phyloP scores from a whole-genome alignment of 2,113 vertebrate species.

The Psittacus erithacus region DNA sequence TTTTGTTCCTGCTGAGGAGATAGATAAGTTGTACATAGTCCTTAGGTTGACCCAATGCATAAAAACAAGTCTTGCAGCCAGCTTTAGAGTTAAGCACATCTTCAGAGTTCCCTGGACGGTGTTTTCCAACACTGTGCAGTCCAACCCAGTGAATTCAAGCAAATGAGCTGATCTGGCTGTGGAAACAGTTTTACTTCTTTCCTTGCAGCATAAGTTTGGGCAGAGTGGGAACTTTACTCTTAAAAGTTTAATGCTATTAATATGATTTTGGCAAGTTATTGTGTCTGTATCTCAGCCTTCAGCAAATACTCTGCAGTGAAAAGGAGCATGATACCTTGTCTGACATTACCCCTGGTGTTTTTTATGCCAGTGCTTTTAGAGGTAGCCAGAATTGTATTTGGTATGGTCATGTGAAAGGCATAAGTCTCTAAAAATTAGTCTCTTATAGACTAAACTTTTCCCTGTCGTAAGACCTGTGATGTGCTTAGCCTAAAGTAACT shows the following conservation, averaged over 20 bases:
- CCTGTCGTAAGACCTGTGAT: neutral
- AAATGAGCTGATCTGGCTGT: neutral
- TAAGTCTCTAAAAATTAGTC: neutral
- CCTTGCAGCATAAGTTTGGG: neutral
- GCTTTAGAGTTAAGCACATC: constrained; percentile 9
- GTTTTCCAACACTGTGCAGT: neutral
- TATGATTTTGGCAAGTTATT: neutral
- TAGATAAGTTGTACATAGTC: neutral
- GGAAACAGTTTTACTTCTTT: neutral
- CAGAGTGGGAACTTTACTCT: neutral
- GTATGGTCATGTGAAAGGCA: accelerated
- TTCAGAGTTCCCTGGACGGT: constrained; percentile 28
- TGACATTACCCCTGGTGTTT: neutral
- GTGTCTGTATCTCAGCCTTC: neutral
- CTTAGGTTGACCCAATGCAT: neutral
- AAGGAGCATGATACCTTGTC: neutral
- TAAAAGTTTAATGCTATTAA: neutral
- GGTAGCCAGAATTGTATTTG: neutral
- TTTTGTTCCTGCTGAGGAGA: neutral
- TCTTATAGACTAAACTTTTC: neutral
- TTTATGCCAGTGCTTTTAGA: neutral
- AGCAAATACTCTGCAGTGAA: neutral
- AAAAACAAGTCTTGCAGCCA: constrained; percentile 27
- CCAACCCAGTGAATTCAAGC: neutral
- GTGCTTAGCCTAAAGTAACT: neutral